phyloP scores from a whole-genome alignment of 2,888 invertebrate species.

The Rhagonycha fulva region DNA sequence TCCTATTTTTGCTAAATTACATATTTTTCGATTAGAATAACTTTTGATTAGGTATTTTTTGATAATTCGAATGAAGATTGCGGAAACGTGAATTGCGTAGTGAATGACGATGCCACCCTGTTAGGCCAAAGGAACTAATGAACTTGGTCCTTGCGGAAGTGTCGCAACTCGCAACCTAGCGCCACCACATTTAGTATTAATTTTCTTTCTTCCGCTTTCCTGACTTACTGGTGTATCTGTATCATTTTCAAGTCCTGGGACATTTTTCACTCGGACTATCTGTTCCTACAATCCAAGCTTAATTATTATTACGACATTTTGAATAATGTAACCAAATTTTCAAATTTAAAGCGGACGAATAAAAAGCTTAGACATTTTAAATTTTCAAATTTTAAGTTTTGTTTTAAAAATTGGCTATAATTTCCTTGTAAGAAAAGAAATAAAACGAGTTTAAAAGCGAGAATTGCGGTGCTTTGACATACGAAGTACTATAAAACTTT shows the following conservation, averaged over 20 bases:
- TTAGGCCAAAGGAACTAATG: conserved; percentile 22
- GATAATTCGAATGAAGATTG: conserved; percentile 14
- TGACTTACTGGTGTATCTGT: conserved; percentile 23
- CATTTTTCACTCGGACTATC: conserved; percentile 26
- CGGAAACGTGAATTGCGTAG: conserved; percentile 18
- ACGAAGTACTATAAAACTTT: conserved; percentile 32
- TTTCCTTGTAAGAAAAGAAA: conserved; percentile 17
- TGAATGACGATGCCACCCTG: conserved; percentile 13
- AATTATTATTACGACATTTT: conserved; percentile 17
- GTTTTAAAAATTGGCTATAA: conserved; percentile 9
- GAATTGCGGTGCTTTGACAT: conserved; percentile 26
- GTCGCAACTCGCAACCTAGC: conserved; percentile 23
- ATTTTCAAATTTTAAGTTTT: conserved; percentile 2
- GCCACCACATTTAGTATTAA: conserved; percentile 29
- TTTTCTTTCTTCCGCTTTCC: conserved; percentile 31
- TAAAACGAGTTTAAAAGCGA: conserved; percentile 26
- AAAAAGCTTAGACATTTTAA: not conserved
- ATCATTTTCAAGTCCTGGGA: conserved; percentile 23
- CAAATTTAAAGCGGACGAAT: not conserved
- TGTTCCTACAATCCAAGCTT: conserved; percentile 16
- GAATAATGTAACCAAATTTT: conserved; percentile 4
- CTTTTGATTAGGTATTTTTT: not conserved
- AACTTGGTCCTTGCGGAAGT: conserved; percentile 23
- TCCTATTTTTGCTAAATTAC: not conserved
- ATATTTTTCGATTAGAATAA: not conserved